Base-by-base conservation (phyloP, 2,888 invertebrate species). In the Celastrina argiolus region DNA sequence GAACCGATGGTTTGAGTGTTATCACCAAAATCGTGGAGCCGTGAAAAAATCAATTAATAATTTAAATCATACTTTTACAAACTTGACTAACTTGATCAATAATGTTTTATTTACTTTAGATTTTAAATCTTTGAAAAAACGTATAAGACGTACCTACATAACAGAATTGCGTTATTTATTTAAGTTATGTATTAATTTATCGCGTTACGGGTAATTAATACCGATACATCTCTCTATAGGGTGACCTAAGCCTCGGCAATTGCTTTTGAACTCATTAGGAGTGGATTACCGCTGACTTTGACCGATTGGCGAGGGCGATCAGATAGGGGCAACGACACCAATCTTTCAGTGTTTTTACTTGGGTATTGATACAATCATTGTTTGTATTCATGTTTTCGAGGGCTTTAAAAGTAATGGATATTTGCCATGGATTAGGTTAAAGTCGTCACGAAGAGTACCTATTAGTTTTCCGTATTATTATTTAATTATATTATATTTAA, bases 201-300 rank as follows among this genome's bases (percentile, higher is more conserved):
- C 22, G 14, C 51, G 51, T 51, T 51, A 51, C 51, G 51, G 51
- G 51, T 51, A 51, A 51, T 51, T 51, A 51, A 51, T 51, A 26
- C 51, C 51, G 51, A 51, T 51, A 51, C 51, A 51, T 51, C 51
- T 22, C 51, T 22, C 5, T 51, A 16, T 56, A 63, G 69, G 74
- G 76, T 73, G 71, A 72, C 74, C 71, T 80, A 80, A 81, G 76
- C 71, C 74, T 78, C 78, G 79, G 81, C 84, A 81, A 84, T 85
- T 84, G 81, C 83, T 84, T 83, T 85, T 84, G 82, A 85, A 86
- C 86, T 87, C 87, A 87, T 88, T 88, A 85, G 81, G 80, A 72
- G 74, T 74, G 86, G 87, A 88, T 88, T 86, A 87, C 76, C 81
- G 78, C 76, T 83, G 87, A 88, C 87, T 85, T 86, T 89, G 88